These are phyloP conservation scores for Eupithecia exiguata DNA, from an alignment of 2,888 invertebrate species.

Conservation along the genomic window DNA sequence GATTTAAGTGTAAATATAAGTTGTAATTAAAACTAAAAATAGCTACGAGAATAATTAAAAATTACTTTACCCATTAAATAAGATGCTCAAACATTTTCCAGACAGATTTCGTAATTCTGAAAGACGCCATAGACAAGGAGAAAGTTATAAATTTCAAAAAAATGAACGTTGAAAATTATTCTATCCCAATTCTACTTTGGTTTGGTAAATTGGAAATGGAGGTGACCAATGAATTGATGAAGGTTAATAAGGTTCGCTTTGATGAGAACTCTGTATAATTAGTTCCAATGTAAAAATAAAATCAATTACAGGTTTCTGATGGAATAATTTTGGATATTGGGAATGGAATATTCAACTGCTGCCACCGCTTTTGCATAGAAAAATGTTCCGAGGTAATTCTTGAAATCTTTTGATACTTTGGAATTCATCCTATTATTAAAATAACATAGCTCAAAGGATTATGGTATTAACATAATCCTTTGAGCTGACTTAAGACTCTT, in stretches of 20 bases:
- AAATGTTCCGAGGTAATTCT: conserved; percentile 29
- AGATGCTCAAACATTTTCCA: conserved; percentile 10
- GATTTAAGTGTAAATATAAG: too few species aligned
- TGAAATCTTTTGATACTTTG: neutral
- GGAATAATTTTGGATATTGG: conserved; percentile 52
- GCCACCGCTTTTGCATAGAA: conserved; percentile 25
- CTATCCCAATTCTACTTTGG: conserved; percentile 52
- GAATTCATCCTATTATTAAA: neutral
- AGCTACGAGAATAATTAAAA: neutral
- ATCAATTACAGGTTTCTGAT: conserved; percentile 51
- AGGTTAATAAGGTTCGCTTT: conserved; percentile 52
- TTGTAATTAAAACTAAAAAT: too few species aligned
- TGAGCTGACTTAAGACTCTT: too few species aligned
- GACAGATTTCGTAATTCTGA: conserved; percentile 54
- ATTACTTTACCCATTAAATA: neutral
- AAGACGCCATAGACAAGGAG: conserved; percentile 45
- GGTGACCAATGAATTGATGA: conserved; percentile 54
- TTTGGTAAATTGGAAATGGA: conserved; percentile 48
- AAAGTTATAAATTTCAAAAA: conserved; percentile 38
- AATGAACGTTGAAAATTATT: conserved; percentile 28
- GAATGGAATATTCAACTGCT: conserved; percentile 32
- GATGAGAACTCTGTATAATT: conserved; percentile 40
- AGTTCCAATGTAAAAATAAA: conserved; percentile 40
- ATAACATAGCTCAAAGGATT: too few species aligned
- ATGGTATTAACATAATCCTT: too few species aligned